These are phyloP conservation scores for Ochropacha duplaris DNA, from an alignment of 2,888 invertebrate species.

Conservation along the genomic window DNA sequence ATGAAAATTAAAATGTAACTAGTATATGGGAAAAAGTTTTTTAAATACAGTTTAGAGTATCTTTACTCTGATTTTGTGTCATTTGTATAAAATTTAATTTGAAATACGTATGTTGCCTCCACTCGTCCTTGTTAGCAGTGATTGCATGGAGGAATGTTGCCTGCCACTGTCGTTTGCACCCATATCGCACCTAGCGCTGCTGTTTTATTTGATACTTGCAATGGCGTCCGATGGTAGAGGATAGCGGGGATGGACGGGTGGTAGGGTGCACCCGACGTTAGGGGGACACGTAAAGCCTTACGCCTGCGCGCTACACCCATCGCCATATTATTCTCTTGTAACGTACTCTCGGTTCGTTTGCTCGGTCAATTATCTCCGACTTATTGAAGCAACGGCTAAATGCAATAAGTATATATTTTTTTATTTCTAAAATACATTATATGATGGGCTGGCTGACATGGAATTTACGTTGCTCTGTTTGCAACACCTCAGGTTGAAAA, in stretches of 20 bases:
- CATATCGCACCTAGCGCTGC: conserved; percentile 56
- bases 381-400: conserved; percentile 49
- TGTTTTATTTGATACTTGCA: conserved; percentile 44
- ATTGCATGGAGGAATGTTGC: conserved; percentile 43
- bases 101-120: conserved; percentile 46
- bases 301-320: conserved; percentile 61
- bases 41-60: neutral
- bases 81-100: conserved; percentile 15
- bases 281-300: conserved; percentile 50
- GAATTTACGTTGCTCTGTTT: neutral
- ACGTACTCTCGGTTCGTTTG: conserved; percentile 66
- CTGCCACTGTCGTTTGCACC: conserved; percentile 41
- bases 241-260: conserved; percentile 36
- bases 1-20: too few relatives aligned
- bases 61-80: neutral
- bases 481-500: too few relatives aligned
- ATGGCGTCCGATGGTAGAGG: conserved; percentile 44
- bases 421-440: conserved; percentile 25
- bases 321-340: conserved; percentile 67
- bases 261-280: conserved; percentile 52
- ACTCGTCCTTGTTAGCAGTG: conserved; percentile 40
- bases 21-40: neutral
- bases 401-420: neutral
- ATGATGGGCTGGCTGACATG: too few relatives aligned
- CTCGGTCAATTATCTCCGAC: conserved; percentile 68